A percentile compares a stretch with the other conserved stretches of the same genome.
Evolutionary conservation across 2,888 invertebrate species (phyloP).

Genomic region (Nymphalis urticae): DNA sequence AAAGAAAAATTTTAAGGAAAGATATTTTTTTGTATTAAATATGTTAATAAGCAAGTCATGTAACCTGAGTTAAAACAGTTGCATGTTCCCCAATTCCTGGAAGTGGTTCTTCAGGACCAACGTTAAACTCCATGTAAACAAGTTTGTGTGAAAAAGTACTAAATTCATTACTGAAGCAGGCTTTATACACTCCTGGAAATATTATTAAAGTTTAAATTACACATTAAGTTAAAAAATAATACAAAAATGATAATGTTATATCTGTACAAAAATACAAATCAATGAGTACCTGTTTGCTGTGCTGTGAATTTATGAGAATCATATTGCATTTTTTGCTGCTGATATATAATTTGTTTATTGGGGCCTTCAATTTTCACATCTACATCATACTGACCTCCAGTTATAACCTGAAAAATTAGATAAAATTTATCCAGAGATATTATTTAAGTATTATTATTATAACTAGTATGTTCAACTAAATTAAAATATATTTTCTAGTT

Average conservation of each 20-base stretch:
- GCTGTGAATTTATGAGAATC: conserved; percentile 95
- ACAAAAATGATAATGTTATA: neutral
- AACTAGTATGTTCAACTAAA: too few relatives aligned
- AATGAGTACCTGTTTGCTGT: conserved; percentile 71
- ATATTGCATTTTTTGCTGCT: conserved; percentile 96
- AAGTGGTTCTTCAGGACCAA: conserved; percentile 93
- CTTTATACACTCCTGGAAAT: conserved; percentile 87
- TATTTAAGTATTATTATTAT: too few relatives aligned
- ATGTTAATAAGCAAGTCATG: conserved; percentile 11
- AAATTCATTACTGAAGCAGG: conserved; percentile 99
- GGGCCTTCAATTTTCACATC: conserved; percentile 95
- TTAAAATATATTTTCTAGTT: too few relatives aligned
- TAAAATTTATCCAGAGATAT: neutral
- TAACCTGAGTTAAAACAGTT: conserved; percentile 95
- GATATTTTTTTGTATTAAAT: neutral
- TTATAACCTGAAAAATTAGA: conserved; percentile 89
- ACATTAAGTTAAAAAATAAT: neutral
- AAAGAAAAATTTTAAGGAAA: neutral
- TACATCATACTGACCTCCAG: conserved; percentile 99
- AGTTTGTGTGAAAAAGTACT: conserved; percentile 99
- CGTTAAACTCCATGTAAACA: conserved; percentile 98
- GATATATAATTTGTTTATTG: conserved; percentile 92
- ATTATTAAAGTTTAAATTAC: neutral
- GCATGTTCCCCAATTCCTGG: conserved; percentile 93
- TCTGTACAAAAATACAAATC: neutral